Conservation (phyloP, 2,888 invertebrate genomes). For the Lordiphosa fenestrarum region DNA sequence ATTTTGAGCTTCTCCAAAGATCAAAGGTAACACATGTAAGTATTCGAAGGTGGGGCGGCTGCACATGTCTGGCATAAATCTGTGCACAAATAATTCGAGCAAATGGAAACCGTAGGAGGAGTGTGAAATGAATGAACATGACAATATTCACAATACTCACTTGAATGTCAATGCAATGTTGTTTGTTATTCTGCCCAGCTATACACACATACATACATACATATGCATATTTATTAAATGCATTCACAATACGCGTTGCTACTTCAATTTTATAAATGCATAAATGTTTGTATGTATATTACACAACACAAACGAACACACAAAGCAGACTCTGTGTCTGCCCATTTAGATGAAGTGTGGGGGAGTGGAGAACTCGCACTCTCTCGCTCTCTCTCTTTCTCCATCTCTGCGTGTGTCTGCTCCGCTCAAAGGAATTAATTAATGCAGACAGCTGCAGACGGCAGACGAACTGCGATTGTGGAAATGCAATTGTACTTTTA, state of each 20-base stretch:
- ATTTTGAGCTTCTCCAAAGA: too few species aligned
- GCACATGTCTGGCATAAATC: conserved; percentile 26
- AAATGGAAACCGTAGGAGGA: conserved; percentile 1
- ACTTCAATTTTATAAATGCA: too few species aligned
- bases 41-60: too few species aligned
- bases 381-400: conserved; percentile 1
- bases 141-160: too few species aligned
- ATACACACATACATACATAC: conserved; percentile 1
- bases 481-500: conserved; percentile 39
- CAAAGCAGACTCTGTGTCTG: conserved; percentile 22
- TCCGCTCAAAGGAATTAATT: conserved; percentile 40
- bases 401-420: conserved; percentile 32
- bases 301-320: conserved; percentile 35
- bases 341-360: conserved; percentile 16
- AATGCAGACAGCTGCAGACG: conserved; percentile 38
- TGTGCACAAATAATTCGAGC: conserved; percentile 21
- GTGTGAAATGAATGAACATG: conserved; percentile 4
- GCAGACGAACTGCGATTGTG: conserved; percentile 16
- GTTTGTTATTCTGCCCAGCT: background rate
- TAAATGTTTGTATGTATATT: conserved; percentile 20
- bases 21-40: too few species aligned
- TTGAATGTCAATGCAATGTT: background rate
- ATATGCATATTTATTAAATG: conserved; percentile 2
- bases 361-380: conserved; percentile 17
- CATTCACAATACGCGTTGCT: conserved; percentile 1